Evolutionary conservation across 2,113 vertebrate species (phyloP), one percentile per base, ranked within the genome.

Genomic region (Sinocyclocheilus anophthalmus): DNA sequence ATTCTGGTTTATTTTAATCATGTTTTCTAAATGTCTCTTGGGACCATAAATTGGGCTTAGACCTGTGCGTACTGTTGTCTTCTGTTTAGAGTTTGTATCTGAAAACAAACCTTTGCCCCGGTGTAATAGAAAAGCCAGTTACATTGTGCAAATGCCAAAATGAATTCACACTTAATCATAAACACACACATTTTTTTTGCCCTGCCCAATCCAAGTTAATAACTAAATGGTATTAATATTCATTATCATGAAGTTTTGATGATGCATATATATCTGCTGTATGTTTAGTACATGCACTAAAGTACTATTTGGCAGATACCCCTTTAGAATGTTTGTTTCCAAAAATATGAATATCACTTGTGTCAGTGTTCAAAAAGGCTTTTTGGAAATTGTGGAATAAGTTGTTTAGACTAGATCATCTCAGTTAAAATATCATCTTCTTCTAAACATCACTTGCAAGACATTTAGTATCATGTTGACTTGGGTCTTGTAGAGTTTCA

Each of bases 1-100:
- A 67, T 90, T 85, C 42, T 42, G 91, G 92, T 92, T 91, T 91
- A 90, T 93, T 93, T 92, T 92, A 91, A 92, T 89, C 89, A 86
- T 84, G 88, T 88, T 84, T 22, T 90, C 88, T 90, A 84, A 80
- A 89, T 91, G 12, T 93, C 86, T 91, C 90, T 75, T 86, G 93
- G 93, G 95, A 94, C 93, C 92, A 94, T 93, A 88, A 86, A 87
- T 90, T 82, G 88, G 79, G 18, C 81, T 87, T 92, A 75, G 67
- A 42, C 55, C 80, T 83, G n/a, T 88, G 91, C 67, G 85, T 55
- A 83, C 75, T 76, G 9, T 87, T 92, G 84, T 85, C 87, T 91
- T 91, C 81, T 89, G 90, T 90, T 93, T 88, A 87, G 87, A 87
- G 87, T 87, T 80, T 88, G 75, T 91, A 92, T 92, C 87, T 67